Conservation (phyloP, 2,888 invertebrate species). For the Eulithis testata region DNA sequence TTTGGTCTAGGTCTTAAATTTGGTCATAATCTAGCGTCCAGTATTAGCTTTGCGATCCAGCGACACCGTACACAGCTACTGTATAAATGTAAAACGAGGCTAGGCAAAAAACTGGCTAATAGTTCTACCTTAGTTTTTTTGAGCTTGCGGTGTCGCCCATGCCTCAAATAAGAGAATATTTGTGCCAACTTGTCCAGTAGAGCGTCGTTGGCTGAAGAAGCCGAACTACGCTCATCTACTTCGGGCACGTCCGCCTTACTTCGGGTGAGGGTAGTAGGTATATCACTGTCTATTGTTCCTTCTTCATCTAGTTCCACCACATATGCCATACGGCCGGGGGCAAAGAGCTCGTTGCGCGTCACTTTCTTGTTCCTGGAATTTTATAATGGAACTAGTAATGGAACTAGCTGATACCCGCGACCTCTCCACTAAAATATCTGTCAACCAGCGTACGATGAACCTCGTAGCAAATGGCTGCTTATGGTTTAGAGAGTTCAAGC, state of each 20-base stretch:
- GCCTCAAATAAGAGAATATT: slow-evolving; percentile 96
- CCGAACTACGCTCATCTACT: slow-evolving; percentile 82
- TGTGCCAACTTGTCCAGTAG: slow-evolving; percentile 98
- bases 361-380: slow-evolving; percentile 87
- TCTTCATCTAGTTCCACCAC: slow-evolving; percentile 97
- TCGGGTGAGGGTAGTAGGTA: slow-evolving; percentile 97
- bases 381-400: too few species aligned
- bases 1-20: too few species aligned
- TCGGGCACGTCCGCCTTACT: slow-evolving; percentile 96
- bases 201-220: slow-evolving; percentile 88
- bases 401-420: too few species aligned
- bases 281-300: slow-evolving; percentile 88
- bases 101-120: too few species aligned
- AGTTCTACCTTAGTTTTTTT: slow-evolving; percentile 87
- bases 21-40: too few species aligned
- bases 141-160: slow-evolving; percentile 90
- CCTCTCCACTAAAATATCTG: too few species aligned
- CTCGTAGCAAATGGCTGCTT: too few species aligned
- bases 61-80: too few species aligned
- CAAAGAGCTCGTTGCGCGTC: slow-evolving; percentile 95
- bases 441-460: too few species aligned
- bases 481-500: too few species aligned
- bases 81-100: too few species aligned
- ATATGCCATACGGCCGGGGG: slow-evolving; percentile 98
- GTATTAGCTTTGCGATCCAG: too few species aligned